Evolutionary conservation across 2,113 vertebrate genomes (phyloP), one percentile per base, ranked within the genome.

Genomic region (Zosterops lateralis): DNA sequence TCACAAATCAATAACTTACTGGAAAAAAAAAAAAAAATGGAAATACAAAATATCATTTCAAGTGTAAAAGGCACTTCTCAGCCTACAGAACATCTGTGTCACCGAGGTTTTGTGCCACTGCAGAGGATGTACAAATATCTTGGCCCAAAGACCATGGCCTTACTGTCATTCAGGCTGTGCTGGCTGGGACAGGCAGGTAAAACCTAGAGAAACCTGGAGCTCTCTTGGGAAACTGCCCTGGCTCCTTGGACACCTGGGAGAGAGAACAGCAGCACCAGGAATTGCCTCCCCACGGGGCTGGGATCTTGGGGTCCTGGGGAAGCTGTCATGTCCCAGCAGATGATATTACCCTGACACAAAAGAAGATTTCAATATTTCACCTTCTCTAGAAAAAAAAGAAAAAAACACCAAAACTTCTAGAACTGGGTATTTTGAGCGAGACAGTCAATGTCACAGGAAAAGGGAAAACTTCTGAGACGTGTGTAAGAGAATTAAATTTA

Each of bases 281-380:
- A 7, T 3, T 0, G 28, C 22, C 79, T 53, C 72, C 54, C 5
- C 16, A 0, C 2, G 2, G 17, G 61, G 53, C 56, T 20, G 11
- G n/a, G 21, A 26, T 2, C 0, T 32, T n/a, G n/a, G n/a, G n/a
- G 29, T 18, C 48, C 81, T 31, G 34, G 14, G 76, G 40, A 26
- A 72, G 22, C 28, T 22, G 29, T 5, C 1, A 0, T 31, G 58
- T 47, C 4, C 1, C 2, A 4, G 21, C 42, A 17, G 38, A 9
- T 3, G 7, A 7, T 8, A 2, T 26, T 78, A 34, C 34, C 40
- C 53, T 14, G 7, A 28, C 3, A 17, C 7, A 34, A 17, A 67
- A 48, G 5, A 36, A 42, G 17, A 26, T 40, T 45, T 18, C 47
- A 31, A 18, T 21, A 26, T 14, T 7, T 20, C 19, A 40, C 56